Evolutionary conservation across 1,140 invertebrate genomes (phyloP).

Genomic region (Drosophila ogumai): DNA sequence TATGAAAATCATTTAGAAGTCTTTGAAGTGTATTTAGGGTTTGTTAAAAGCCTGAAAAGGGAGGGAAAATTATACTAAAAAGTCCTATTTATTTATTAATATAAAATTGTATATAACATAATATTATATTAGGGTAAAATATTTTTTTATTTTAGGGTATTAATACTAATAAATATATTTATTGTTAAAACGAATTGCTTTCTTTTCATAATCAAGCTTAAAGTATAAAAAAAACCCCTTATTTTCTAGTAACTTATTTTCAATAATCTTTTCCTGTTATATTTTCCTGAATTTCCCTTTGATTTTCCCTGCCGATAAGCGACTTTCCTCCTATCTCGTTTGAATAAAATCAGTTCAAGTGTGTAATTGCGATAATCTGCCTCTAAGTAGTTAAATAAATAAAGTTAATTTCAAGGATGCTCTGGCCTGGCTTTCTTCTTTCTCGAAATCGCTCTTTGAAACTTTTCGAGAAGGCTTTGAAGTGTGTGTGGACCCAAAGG

Average conservation of each 20-base stretch:
- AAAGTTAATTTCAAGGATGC: conserved; percentile 82
- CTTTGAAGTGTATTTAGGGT: not conserved
- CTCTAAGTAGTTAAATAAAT: conserved; percentile 85
- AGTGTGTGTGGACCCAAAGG: conserved; percentile 48
- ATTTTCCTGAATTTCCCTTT: not conserved
- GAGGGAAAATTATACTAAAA: not conserved
- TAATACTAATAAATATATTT: too few species aligned
- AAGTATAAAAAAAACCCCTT: not conserved
- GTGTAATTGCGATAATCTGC: conserved; percentile 85
- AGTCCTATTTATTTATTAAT: too few species aligned
- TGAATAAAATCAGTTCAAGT: conserved; percentile 80
- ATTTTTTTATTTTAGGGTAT: too few species aligned
- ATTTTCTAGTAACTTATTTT: too few species aligned
- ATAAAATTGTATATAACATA: too few species aligned
- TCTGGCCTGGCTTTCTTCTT: conserved; percentile 60
- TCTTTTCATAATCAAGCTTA: not conserved
- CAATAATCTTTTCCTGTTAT: not conserved
- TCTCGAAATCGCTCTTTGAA: conserved; percentile 28
- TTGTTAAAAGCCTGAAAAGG: not conserved
- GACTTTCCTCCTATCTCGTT: conserved; percentile 28
- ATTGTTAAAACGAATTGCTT: too few species aligned
- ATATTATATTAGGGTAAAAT: too few species aligned
- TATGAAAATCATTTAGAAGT: conserved; percentile 16
- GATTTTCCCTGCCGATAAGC: not conserved
- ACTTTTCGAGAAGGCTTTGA: conserved; percentile 61